These are phyloP conservation scores for Malacoctenus gilli DNA, from an alignment of 2,797 vertebrate species.

Conservation along the genomic window DNA sequence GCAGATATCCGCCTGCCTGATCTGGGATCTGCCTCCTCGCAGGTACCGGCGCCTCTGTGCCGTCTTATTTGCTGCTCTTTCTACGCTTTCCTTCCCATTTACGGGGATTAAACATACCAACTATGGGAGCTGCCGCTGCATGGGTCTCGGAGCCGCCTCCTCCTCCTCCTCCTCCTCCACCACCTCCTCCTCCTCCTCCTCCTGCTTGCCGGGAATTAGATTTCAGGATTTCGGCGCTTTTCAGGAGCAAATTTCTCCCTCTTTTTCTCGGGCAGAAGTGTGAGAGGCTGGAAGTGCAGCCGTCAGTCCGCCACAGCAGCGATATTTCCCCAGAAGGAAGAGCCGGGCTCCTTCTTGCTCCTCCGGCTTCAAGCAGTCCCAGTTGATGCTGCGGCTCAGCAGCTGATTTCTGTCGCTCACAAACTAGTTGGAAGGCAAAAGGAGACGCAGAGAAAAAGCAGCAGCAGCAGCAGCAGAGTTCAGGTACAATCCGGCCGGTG, in stretches of 20 bases:
- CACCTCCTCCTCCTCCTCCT: conserved; percentile 63
- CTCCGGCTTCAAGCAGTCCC: conserved; percentile 64
- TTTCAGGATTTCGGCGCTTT: conserved; percentile 57
- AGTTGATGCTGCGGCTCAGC: conserved; percentile 45
- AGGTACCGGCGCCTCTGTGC: too few species aligned
- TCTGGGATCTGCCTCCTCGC: conserved; percentile 12
- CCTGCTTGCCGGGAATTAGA: conserved; percentile 46
- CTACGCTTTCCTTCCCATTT: conserved; percentile 49
- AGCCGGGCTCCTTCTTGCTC: conserved; percentile 34
- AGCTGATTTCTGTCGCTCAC: conserved; percentile 36
- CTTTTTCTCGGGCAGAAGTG: conserved; percentile 41
- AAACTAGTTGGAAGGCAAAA: conserved; percentile 38
- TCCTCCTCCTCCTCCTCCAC: conserved; percentile 63
- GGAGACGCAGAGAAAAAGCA: conserved; percentile 17
- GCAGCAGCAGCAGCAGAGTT: conserved; percentile 8
- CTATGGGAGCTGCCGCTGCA: conserved; percentile 61
- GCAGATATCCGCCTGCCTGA: conserved; percentile 29
- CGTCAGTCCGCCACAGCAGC: too few species aligned
- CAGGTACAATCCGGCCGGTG: conserved; percentile 60
- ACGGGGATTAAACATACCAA: conserved; percentile 70
- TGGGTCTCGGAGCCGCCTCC: conserved; percentile 57
- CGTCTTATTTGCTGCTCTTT: too few species aligned
- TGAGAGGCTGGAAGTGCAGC: too few species aligned
- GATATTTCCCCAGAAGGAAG: conserved; percentile 50
- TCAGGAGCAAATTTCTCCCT: neutral